phyloP scores from a whole-genome alignment of 1,140 invertebrate species.

The Drosophila sturtevanti region DNA sequence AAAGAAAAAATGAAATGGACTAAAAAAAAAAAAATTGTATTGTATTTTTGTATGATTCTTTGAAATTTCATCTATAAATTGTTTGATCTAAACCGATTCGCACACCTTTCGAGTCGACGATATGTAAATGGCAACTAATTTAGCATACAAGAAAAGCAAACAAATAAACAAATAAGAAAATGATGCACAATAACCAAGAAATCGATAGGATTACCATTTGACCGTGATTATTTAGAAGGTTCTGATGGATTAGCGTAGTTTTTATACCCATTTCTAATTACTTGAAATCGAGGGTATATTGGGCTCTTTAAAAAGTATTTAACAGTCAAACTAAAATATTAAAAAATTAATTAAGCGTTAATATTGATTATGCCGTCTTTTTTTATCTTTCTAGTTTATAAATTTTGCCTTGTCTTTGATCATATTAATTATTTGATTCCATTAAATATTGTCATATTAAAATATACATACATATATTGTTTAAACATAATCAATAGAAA shows the following conservation, averaged over 20 bases:
- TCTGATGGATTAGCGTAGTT: slow-evolving; percentile 51
- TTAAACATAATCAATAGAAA: too few species aligned
- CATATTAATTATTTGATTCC: too few species aligned
- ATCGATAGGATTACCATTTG: slow-evolving; percentile 20
- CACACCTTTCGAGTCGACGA: slow-evolving; percentile 17
- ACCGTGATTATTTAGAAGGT: slow-evolving; percentile 41
- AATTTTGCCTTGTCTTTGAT: too few species aligned
- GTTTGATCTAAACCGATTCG: slow-evolving; percentile 24
- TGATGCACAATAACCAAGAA: slow-evolving; percentile 32
- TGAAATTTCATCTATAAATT: slow-evolving; percentile 25
- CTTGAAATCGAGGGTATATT: too few species aligned
- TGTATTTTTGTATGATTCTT: slow-evolving; percentile 4
- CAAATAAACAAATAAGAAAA: slow-evolving; percentile 1
- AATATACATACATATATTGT: too few species aligned
- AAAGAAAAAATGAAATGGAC: too few species aligned
- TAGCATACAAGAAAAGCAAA: slow-evolving; percentile 34
- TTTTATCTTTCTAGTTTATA: too few species aligned
- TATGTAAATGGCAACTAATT: slow-evolving; percentile 60
- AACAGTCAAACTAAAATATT: too few species aligned
- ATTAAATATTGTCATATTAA: not conserved
- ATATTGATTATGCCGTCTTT: too few species aligned
- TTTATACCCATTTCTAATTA: not conserved
- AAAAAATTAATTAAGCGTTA: too few species aligned
- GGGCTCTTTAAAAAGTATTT: too few species aligned
- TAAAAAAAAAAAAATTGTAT: too few species aligned